These are phyloP conservation scores for Eurois occulta DNA, from an alignment of 2,888 invertebrate genomes.

Conservation along the genomic window DNA sequence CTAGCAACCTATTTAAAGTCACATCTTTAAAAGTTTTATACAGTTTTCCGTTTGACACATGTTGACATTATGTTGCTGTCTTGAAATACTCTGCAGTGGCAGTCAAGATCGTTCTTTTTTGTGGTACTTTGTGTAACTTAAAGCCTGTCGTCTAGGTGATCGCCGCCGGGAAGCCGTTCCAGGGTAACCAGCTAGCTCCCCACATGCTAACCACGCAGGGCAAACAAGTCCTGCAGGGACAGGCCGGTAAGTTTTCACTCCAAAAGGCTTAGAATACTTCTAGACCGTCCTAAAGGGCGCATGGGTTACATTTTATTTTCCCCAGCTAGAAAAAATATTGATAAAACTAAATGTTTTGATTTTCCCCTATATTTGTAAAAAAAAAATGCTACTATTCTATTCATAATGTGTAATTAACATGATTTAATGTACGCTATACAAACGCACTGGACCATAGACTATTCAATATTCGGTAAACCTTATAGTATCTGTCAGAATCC, in stretches of 20 bases:
- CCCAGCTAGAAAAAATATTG: background rate
- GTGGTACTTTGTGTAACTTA: constrained; percentile 21
- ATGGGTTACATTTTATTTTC: constrained; percentile 19
- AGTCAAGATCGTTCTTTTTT: background rate
- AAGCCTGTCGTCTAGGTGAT: constrained; percentile 91
- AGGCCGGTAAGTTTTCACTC: constrained; percentile 87
- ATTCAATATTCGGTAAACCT: constrained; percentile 1
- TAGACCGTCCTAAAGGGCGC: constrained; percentile 14
- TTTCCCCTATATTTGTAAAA: constrained; percentile 1
- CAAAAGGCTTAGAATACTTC: background rate
- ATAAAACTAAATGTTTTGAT: background rate
- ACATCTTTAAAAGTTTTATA: constrained; percentile 8
- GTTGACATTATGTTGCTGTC: constrained; percentile 9
- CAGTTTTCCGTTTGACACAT: constrained; percentile 12
- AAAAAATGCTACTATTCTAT: constrained; percentile 18
- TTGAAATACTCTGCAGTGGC: background rate
- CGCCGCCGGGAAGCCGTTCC: constrained; percentile 95
- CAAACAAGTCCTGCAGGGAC: constrained; percentile 93
- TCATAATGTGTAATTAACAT: constrained; percentile 21
- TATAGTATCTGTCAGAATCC: background rate
- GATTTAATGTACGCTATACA: constrained; percentile 39
- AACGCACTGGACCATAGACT: constrained; percentile 27
- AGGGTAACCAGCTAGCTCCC: constrained; percentile 93
- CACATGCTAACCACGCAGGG: constrained; percentile 96
- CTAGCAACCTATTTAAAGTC: background rate